Evolutionary conservation across 2,113 vertebrate genomes (phyloP), one percentile per base, ranked within the genome.

Genomic region (Jacana jacana): DNA sequence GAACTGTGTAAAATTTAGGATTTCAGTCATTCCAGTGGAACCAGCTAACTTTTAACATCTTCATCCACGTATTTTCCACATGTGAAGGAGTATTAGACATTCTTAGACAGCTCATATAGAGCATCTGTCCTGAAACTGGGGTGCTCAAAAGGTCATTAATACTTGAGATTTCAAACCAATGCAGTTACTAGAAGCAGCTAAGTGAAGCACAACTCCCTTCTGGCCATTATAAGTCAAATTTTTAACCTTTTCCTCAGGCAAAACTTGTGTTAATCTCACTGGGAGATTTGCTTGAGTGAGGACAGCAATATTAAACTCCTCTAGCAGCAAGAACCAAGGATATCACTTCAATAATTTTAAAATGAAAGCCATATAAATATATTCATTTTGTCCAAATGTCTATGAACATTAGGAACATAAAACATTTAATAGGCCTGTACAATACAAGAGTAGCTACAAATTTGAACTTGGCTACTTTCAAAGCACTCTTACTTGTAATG

Each of bases 251-350:
- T 90, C 86, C 88, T 92, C 60, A 69, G 73, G 86, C 77, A 79
- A 82, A 94, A 79, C 42, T 92, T 93, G 28, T 64, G 81, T 69
- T 93, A 77, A 91, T 95, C 86, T 94, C 81, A 42, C 77, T 61
- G 40, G 57, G 69, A 93, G 88, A 88, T 84, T 57, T 79, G 57
- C 72, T 84, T 4, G 3, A 91, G 83, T 35, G 54, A 93, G 52
- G 77, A 94, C 80, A 92, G 81, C 35, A 91, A 64, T 69, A 92
- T 80, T 72, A 66, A 65, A 86, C 40, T 54, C 28, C 39, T 71
- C 61, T 27, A 72, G 65, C 77, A 94, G 77, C 58, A 88, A 95
- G 73, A 89, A 89, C 28, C 73, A 93, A 87, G 70, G 37, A 87
- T 19, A 89, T 31, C 80, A 81, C 83, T 93, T 91, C 84, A 96